These are phyloP conservation scores for Spodoptera litura DNA, from an alignment of 1,140 invertebrate species.

Conservation along the genomic window DNA sequence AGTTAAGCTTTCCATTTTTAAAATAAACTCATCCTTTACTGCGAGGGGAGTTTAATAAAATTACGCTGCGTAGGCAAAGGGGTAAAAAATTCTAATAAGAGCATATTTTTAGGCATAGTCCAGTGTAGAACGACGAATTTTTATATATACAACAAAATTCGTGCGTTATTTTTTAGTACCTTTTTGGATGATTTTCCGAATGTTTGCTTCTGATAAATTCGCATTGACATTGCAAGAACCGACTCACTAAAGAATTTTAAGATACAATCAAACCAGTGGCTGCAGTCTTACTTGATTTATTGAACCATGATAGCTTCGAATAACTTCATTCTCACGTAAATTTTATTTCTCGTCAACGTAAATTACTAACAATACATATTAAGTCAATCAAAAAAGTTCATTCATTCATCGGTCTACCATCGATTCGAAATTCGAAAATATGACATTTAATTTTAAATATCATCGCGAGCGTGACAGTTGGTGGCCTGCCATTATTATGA, in stretches of 20 bases:
- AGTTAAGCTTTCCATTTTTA: slow-evolving; percentile 81
- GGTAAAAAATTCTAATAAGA: slow-evolving; percentile 42
- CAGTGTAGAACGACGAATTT: neutral
- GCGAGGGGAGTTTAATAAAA: slow-evolving; percentile 75
- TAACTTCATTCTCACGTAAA: slow-evolving; percentile 6
- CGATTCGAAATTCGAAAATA: slow-evolving; percentile 16
- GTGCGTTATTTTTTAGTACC: neutral
- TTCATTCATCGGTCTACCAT: neutral
- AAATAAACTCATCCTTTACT: slow-evolving; percentile 73
- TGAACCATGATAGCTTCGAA: neutral
- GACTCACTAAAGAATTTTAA: slow-evolving; percentile 17
- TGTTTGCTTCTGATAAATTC: slow-evolving; percentile 10
- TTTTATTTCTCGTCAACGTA: slow-evolving; percentile 2
- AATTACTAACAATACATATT: neutral
- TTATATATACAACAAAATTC: neutral
- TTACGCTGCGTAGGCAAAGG: slow-evolving; percentile 59
- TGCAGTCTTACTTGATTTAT: slow-evolving; percentile 5
- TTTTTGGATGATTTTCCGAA: neutral
- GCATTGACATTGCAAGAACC: slow-evolving; percentile 19
- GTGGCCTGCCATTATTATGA: neutral
- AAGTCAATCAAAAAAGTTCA: neutral
- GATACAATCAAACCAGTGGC: slow-evolving; percentile 26
- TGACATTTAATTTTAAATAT: neutral
- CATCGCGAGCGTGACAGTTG: neutral
- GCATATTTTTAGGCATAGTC: neutral